Conservation (phyloP, 2,888 invertebrate genomes). For the Drosophila acutilabella region DNA sequence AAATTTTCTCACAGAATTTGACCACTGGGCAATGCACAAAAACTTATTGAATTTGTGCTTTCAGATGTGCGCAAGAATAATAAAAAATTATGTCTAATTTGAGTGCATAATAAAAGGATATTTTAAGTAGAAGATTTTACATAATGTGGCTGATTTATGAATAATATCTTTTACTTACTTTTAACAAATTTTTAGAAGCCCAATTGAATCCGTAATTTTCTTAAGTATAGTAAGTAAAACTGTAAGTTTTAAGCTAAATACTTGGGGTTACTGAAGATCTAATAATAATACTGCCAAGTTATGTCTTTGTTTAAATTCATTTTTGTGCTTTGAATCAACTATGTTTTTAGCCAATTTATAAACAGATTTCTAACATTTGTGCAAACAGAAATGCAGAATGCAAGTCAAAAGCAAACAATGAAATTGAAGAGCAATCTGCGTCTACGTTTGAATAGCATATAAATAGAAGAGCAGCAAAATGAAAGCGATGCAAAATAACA, state of each 20-base stretch:
- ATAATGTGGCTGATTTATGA: not conserved
- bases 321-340: not conserved
- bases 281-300: not conserved
- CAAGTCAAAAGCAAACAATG: slow-evolving; percentile 44
- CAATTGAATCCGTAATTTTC: no score
- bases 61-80: slow-evolving; percentile 8
- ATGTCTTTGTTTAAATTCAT: not conserved
- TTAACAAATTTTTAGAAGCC: no score
- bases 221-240: no score
- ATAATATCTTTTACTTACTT: no score
- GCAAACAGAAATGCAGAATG: slow-evolving; percentile 14
- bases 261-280: no score
- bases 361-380: slow-evolving; percentile 25
- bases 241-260: no score
- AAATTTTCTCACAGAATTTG: slow-evolving; percentile 51
- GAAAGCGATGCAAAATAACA: slow-evolving; percentile 31
- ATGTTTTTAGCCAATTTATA: slow-evolving; percentile 28
- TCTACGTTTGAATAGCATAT: slow-evolving; percentile 45
- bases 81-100: slow-evolving; percentile 6
- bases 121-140: not conserved
- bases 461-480: slow-evolving; percentile 52
- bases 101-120: not conserved
- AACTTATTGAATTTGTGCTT: slow-evolving; percentile 46
- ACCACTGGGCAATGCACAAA: slow-evolving; percentile 44
- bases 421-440: slow-evolving; percentile 58